Percentiles rank a stretch among this genome's conserved stretches.
Conservation (phyloP, 2,888 invertebrate genomes). For the Aspidapion aeneum region DNA sequence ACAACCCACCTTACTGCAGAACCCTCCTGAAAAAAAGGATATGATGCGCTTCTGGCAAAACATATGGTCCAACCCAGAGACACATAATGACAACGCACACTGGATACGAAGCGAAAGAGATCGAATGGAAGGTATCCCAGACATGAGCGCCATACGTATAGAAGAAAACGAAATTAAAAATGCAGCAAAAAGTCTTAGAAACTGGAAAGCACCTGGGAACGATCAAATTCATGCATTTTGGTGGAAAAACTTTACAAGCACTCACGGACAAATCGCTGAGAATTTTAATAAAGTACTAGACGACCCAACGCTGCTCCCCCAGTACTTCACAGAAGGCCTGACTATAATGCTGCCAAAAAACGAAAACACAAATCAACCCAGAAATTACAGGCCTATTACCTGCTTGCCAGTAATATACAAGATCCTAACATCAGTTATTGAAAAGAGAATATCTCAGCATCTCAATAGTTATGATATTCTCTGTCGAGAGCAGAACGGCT, state of each 20-base stretch:
- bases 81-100: background rate
- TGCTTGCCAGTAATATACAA: background rate
- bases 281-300: background rate
- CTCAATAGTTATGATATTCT: background rate
- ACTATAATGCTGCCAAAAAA: background rate
- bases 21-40: background rate
- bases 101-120: background rate
- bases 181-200: background rate
- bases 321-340: background rate
- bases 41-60: background rate
- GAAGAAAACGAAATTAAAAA: background rate
- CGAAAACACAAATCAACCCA: background rate
- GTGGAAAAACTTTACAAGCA: background rate
- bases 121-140: background rate
- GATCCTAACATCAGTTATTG: background rate
- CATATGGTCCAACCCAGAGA: background rate
- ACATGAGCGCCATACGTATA: background rate
- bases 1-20: background rate
- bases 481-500: constrained; percentile 6
- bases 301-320: background rate
- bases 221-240: background rate
- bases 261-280: background rate
- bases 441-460: background rate
- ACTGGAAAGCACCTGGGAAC: background rate
- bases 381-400: background rate